Conservation (phyloP, 1,140 invertebrate genomes). For the Zophobas atratus region DNA sequence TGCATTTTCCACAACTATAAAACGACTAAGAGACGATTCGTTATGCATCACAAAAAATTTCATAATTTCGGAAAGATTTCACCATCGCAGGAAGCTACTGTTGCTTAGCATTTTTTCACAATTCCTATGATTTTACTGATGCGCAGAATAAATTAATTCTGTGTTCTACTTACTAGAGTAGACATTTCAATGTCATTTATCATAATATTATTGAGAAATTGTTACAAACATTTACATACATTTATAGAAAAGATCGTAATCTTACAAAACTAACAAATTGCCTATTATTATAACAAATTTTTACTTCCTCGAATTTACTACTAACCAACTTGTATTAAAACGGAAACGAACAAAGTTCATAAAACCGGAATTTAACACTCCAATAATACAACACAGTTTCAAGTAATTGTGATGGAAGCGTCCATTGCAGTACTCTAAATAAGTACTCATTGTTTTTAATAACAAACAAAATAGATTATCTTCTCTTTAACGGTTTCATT, state of each 20-base stretch:
- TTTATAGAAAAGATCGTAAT: neutral
- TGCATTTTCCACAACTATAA: neutral
- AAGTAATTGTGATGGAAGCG: slow-evolving; percentile 3
- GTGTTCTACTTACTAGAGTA: slow-evolving; percentile 9
- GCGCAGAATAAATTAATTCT: slow-evolving; percentile 1
- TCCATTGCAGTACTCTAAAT: neutral
- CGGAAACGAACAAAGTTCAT: neutral
- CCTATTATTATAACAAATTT: neutral
- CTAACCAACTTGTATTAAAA: neutral
- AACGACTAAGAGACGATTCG: slow-evolving; percentile 8
- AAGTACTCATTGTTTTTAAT: no score
- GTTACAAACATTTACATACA: neutral
- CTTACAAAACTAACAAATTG: neutral
- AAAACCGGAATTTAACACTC: no score
- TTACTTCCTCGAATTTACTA: neutral
- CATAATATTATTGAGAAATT: neutral
- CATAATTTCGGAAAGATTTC: slow-evolving; percentile 37
- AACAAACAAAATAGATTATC: no score
- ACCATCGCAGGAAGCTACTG: slow-evolving; percentile 12
- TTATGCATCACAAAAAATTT: slow-evolving; percentile 42
- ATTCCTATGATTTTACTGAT: slow-evolving; percentile 12
- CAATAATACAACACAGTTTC: slow-evolving; percentile 4
- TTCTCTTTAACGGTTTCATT: neutral
- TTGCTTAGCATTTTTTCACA: slow-evolving; percentile 34
- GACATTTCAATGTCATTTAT: neutral